Base-by-base conservation (phyloP, 2,888 invertebrate species). In the Cephus pulcher region DNA sequence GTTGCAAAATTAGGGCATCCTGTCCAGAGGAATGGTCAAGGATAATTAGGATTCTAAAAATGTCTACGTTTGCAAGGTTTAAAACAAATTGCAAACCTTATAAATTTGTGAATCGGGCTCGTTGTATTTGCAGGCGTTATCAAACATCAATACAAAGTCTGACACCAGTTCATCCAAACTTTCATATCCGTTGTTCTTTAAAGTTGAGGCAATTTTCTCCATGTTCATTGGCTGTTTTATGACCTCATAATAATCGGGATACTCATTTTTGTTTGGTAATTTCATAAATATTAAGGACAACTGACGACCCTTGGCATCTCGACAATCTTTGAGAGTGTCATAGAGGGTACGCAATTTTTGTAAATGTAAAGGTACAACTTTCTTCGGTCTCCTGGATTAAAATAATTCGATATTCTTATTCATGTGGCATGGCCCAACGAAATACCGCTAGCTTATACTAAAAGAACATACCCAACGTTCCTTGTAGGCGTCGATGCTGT, bases 101-200 rank as follows among this genome's bases (percentile, higher is more conserved):
- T 98, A 99, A 83, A 99, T 98, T 92, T 98, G 97, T 0, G 98
- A 98, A 89, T 98, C 98, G 0, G 99, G 98, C 89, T 99, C 99
- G 90, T 99, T 99, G 89, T 98, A 99, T 90, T 97, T 98, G 93
- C 98, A 98, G 1, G 99, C 98, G 90, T 99, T 99, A 87, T 98
- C 98, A 86, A 98, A 96, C 98, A 99, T 98, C 75, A 98, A 92
- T 85, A 97, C 94, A 85, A 99, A 96, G 92, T 99, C 99, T 0
- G 96, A 94, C 0, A 97, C 96, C 76, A 99, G 92, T 82, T 98
- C 98, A 84, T 98, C 98, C 34, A 98, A 93, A 33, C 94, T 95
- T 75, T 95, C 95, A 89, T 98, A 99, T 0, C 92, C 92, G 79
- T 93, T 94, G 81, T 94, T 95, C 91, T 97, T 97, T 40, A 97